Conservation (phyloP, 2,113 vertebrate genomes). For the Anser brachyrhynchus region DNA sequence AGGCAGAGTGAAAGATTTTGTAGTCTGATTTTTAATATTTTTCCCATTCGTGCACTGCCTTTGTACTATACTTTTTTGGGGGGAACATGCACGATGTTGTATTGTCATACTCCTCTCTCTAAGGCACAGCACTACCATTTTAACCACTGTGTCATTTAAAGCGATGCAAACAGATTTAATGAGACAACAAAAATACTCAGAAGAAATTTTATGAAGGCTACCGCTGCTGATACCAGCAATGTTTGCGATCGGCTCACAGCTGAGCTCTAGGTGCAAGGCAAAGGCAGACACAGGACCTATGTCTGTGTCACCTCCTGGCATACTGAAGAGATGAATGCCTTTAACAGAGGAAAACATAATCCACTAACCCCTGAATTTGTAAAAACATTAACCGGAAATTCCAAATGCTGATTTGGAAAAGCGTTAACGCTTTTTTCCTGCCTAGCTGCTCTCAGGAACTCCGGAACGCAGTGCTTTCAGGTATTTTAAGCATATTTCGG, state of each 20-base stretch:
- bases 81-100: not conserved
- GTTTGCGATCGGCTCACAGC: accelerated
- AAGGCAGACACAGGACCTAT: not conserved
- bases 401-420: too few species aligned
- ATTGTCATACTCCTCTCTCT: not conserved
- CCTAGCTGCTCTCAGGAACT: not conserved
- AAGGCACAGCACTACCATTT: not conserved
- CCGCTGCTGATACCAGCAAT: not conserved
- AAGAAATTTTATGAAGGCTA: not conserved
- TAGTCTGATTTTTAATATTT: not conserved
- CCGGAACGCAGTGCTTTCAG: not conserved
- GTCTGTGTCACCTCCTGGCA: not conserved
- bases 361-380: accelerated
- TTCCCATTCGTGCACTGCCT: not conserved
- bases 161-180: not conserved
- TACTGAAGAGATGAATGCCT: accelerated
- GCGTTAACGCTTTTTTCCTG: accelerated
- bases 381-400: not conserved
- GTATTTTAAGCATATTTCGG: not conserved
- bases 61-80: accelerated
- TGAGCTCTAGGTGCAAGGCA: not conserved
- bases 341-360: not conserved
- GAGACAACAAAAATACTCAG: not conserved
- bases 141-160: not conserved
- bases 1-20: not conserved